phyloP scores from a whole-genome alignment of 1,140 invertebrate genomes.

The Drosophila nannoptera region DNA sequence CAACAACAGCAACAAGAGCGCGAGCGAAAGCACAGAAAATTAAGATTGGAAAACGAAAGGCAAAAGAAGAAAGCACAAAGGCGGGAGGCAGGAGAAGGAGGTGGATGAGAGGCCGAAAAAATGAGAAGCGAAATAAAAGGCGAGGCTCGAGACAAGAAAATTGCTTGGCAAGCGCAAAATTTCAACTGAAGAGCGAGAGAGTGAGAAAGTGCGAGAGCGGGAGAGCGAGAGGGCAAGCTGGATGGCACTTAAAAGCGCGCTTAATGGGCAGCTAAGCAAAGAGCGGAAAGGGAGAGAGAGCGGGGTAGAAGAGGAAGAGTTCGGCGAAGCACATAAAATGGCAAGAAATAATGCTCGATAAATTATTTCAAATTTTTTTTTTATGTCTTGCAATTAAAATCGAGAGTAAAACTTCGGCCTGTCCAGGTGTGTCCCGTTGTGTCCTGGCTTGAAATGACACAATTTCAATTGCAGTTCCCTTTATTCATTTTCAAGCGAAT shows the following conservation, averaged over 20 bases:
- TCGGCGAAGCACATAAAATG: slow-evolving; percentile 54
- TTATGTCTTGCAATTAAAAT: slow-evolving; percentile 67
- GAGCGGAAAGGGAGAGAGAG: background rate
- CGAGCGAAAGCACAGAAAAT: slow-evolving; percentile 52
- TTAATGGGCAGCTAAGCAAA: slow-evolving; percentile 55
- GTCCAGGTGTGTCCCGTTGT: slow-evolving; percentile 33
- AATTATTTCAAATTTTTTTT: slow-evolving; percentile 29
- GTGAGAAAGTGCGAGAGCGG: slow-evolving; percentile 1
- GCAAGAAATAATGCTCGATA: slow-evolving; percentile 50
- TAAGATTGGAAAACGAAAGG: slow-evolving; percentile 52
- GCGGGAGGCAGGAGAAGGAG: slow-evolving; percentile 18
- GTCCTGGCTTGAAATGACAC: slow-evolving; percentile 71
- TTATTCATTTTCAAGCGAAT: slow-evolving; percentile 32
- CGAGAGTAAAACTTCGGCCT: slow-evolving; percentile 48
- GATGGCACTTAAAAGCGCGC: slow-evolving; percentile 69
- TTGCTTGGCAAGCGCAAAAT: slow-evolving; percentile 70
- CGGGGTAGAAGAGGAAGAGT: slow-evolving; percentile 37
- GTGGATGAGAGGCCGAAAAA: slow-evolving; percentile 29
- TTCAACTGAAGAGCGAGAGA: slow-evolving; percentile 54
- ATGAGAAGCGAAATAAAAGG: slow-evolving; percentile 68
- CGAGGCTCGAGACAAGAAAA: slow-evolving; percentile 42
- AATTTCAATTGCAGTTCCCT: slow-evolving; percentile 62
- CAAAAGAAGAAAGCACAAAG: slow-evolving; percentile 7
- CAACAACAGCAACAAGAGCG: slow-evolving; percentile 38
- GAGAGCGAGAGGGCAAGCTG: slow-evolving; percentile 14